phyloP scores from a whole-genome alignment of 2,888 invertebrate species.

The Dolomedes plantarius region DNA sequence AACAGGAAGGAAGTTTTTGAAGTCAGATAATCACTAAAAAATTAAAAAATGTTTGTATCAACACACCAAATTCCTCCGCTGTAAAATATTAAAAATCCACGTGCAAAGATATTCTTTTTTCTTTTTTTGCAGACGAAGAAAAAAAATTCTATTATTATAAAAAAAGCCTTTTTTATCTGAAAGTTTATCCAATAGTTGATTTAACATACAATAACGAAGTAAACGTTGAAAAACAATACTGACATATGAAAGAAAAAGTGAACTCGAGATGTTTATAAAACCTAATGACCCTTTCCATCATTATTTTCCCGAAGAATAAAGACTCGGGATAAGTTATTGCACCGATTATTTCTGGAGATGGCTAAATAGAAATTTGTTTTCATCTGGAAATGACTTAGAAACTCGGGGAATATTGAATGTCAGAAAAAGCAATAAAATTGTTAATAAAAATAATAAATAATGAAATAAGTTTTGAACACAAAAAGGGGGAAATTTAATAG shows the following conservation, averaged over 20 bases:
- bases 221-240: background rate
- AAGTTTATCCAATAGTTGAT: background rate
- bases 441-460: background rate
- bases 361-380: background rate
- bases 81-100: no score
- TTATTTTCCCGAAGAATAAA: conserved; percentile 14
- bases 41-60: no score
- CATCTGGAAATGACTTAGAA: background rate
- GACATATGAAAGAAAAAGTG: background rate
- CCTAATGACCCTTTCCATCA: conserved; percentile 38
- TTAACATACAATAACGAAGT: background rate
- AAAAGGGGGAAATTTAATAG: no score
- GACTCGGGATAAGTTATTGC: background rate
- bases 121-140: no score
- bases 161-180: background rate
- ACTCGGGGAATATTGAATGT: background rate
- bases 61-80: no score
- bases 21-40: no score
- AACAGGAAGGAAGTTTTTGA: no score
- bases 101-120: no score
- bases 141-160: background rate
- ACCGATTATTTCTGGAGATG: background rate
- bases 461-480: no score
- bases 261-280: conserved; percentile 2
- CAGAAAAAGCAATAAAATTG: background rate